Evolutionary conservation across 1,140 invertebrate genomes (phyloP).

Genomic region (Conus ventricosus): DNA sequence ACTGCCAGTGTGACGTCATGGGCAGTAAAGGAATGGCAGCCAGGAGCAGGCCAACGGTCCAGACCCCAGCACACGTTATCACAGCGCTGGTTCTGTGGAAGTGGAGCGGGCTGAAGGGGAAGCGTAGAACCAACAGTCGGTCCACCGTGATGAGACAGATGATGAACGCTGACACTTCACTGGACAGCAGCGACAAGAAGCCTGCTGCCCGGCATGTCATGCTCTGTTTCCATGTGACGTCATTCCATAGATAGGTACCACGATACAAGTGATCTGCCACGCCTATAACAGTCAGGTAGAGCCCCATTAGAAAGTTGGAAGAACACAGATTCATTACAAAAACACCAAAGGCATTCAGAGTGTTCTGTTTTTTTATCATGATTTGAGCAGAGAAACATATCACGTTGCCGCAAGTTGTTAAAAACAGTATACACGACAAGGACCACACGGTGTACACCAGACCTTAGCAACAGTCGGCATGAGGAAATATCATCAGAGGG

Average conservation of each 20-base stretch:
- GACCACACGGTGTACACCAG: background rate
- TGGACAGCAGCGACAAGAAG: constrained; percentile 13
- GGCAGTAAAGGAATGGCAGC: background rate
- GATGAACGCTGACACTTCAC: constrained; percentile 1
- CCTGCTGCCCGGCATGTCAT: background rate
- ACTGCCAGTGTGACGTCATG: background rate
- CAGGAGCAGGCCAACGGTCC: background rate
- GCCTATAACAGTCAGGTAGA: background rate
- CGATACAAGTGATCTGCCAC: background rate
- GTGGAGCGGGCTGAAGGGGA: background rate
- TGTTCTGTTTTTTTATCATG: background rate
- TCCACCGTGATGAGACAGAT: constrained; percentile 23
- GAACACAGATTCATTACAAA: background rate
- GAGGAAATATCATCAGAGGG: constrained; percentile 19
- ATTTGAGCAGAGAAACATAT: background rate
- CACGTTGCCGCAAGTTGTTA: background rate
- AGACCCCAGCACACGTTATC: background rate
- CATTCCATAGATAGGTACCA: background rate
- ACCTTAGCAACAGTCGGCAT: background rate
- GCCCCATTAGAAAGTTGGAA: background rate
- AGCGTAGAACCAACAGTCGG: background rate
- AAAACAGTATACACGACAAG: background rate
- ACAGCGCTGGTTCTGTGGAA: background rate
- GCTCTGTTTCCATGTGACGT: constrained; percentile 7
- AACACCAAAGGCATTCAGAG: background rate